phyloP scores from a whole-genome alignment of 2,888 invertebrate species.

The Plebejus melissa region DNA sequence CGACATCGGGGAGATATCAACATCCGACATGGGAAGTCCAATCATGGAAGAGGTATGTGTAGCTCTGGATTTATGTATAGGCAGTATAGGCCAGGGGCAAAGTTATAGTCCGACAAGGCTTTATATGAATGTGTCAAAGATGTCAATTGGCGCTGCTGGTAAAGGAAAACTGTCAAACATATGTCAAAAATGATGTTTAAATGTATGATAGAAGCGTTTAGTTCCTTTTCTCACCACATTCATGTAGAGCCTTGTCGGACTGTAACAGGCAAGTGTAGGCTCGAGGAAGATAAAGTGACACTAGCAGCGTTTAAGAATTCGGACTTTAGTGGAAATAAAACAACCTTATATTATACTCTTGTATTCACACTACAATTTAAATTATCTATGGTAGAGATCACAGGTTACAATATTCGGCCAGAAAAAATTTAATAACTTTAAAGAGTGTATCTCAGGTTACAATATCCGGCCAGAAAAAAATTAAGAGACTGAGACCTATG shows the following conservation, averaged over 20 bases:
- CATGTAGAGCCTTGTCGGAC: no score
- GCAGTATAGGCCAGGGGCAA: no score
- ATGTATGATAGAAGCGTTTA: no score
- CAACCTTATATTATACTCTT: neutral
- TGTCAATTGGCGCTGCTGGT: no score
- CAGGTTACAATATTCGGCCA: neutral
- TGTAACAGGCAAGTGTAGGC: neutral
- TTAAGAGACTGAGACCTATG: neutral
- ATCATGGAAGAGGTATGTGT: slow-evolving; percentile 77
- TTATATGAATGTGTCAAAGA: no score
- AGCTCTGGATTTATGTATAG: no score
- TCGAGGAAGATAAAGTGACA: neutral
- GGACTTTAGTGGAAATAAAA: neutral
- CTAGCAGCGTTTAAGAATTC: neutral
- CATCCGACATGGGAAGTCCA: slow-evolving; percentile 75
- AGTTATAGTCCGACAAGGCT: no score
- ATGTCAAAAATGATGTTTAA: no score
- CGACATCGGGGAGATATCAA: slow-evolving; percentile 57
- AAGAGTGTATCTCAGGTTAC: neutral
- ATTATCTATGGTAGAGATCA: neutral
- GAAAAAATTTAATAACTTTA: neutral
- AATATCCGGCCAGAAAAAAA: neutral
- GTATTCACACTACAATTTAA: neutral
- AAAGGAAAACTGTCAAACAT: no score
- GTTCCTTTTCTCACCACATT: no score